phyloP scores from a whole-genome alignment of 2,888 invertebrate genomes.

The Mesoligia furuncula region DNA sequence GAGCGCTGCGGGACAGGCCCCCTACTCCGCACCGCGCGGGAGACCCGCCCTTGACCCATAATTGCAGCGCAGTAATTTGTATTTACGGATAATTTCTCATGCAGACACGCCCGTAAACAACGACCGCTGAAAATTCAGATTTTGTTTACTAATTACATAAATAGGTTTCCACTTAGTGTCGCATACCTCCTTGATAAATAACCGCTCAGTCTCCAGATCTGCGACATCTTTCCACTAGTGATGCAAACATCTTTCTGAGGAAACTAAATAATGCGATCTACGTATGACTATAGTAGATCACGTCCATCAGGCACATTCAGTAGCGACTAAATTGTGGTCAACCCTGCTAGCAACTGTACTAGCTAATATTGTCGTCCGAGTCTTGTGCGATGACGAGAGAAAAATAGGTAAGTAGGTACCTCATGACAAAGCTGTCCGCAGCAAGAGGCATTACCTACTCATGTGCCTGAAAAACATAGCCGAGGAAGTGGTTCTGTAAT shows the following conservation, averaged over 20 bases:
- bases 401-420: background rate
- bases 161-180: background rate
- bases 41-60: conserved; percentile 56
- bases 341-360: background rate
- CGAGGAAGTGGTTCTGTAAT: background rate
- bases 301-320: background rate
- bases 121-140: background rate
- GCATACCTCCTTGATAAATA: background rate
- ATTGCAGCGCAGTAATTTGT: conserved; percentile 45
- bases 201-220: background rate
- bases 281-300: background rate
- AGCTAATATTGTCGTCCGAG: background rate
- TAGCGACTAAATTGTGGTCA: too few species aligned
- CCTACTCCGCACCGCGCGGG: background rate
- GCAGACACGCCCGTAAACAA: conserved; percentile 23
- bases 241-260: background rate
- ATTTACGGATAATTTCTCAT: conserved; percentile 34
- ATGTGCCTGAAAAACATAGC: background rate
- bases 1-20: background rate
- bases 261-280: background rate
- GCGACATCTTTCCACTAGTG: too few species aligned
- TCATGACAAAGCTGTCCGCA: too few species aligned
- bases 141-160: background rate
- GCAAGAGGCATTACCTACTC: background rate
- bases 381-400: too few species aligned